A percentile compares a stretch with the other conserved stretches of the same genome.
phyloP scores from a whole-genome alignment of 2,797 vertebrate species.

The Ptychobarbus kaznakovi region DNA sequence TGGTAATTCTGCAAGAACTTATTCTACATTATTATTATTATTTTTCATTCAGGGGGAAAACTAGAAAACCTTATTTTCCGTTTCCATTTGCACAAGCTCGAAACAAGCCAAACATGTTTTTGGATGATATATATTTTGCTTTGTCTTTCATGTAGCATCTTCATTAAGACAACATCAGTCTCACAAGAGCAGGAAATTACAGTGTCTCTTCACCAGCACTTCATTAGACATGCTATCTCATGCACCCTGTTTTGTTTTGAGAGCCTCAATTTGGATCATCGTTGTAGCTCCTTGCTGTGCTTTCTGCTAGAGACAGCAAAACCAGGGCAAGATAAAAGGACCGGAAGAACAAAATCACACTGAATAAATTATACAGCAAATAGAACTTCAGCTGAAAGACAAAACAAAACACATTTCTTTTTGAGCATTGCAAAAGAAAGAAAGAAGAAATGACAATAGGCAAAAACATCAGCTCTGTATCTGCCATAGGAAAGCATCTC shows the following conservation, averaged over 20 bases:
- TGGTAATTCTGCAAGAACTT: neutral
- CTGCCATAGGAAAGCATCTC: conserved; percentile 24
- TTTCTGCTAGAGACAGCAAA: conserved; percentile 42
- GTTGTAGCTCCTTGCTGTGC: conserved; percentile 54
- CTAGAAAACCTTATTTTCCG: neutral
- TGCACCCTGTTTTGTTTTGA: conserved; percentile 73
- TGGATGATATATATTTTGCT: neutral
- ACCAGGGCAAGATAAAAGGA: conserved; percentile 29
- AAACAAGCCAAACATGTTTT: conserved; percentile 55
- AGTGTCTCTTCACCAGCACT: conserved; percentile 77
- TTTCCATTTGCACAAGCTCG: neutral
- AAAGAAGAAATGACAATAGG: conserved; percentile 28
- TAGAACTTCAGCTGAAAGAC: neutral
- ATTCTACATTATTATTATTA: neutral
- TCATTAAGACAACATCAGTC: conserved; percentile 70
- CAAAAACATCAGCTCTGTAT: conserved; percentile 39
- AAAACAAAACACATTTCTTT: neutral
- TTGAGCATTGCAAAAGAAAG: neutral
- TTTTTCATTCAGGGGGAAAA: neutral
- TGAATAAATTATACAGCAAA: neutral
- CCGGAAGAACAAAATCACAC: conserved; percentile 48
- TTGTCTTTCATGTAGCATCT: conserved; percentile 63
- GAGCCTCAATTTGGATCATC: conserved; percentile 62
- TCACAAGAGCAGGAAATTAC: conserved; percentile 73
- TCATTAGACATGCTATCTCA: conserved; percentile 77